Conservation (phyloP, 1,140 invertebrate genomes). For the Pseudomyrmex cubaensis region DNA sequence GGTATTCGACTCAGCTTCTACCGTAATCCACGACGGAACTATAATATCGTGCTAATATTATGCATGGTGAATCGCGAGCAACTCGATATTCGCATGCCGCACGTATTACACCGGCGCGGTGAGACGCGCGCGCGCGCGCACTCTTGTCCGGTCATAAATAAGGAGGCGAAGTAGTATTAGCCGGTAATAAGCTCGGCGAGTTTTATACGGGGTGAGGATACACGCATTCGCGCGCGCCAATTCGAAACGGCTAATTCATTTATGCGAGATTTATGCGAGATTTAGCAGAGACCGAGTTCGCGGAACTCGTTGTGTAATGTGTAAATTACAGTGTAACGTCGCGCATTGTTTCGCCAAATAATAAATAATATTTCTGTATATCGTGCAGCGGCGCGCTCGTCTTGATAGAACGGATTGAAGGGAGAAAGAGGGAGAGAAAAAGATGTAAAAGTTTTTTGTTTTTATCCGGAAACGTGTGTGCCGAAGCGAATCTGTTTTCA, state of each 20-base stretch:
- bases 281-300: neutral
- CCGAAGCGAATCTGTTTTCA: constrained; percentile 29
- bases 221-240: constrained; percentile 3
- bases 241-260: constrained; percentile 48
- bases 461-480: neutral
- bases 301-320: neutral
- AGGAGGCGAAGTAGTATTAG: constrained; percentile 56
- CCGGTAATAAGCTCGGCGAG: constrained; percentile 47
- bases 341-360: neutral
- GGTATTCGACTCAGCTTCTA: constrained; percentile 28
- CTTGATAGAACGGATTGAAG: too few relatives aligned
- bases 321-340: neutral
- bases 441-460: neutral
- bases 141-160: constrained; percentile 51
- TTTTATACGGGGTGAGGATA: constrained; percentile 41
- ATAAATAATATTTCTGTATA: constrained; percentile 20
- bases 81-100: constrained; percentile 54
- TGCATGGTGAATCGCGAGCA: constrained; percentile 44
- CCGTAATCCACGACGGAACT: constrained; percentile 45
- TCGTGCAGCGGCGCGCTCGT: neutral
- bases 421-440: too few relatives aligned
- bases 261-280: constrained; percentile 38
- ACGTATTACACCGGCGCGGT: constrained; percentile 35
- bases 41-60: constrained; percentile 63
- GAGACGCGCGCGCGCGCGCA: constrained; percentile 5